Conservation (phyloP, 2,888 invertebrate species). For the Syrista parreyssii region DNA sequence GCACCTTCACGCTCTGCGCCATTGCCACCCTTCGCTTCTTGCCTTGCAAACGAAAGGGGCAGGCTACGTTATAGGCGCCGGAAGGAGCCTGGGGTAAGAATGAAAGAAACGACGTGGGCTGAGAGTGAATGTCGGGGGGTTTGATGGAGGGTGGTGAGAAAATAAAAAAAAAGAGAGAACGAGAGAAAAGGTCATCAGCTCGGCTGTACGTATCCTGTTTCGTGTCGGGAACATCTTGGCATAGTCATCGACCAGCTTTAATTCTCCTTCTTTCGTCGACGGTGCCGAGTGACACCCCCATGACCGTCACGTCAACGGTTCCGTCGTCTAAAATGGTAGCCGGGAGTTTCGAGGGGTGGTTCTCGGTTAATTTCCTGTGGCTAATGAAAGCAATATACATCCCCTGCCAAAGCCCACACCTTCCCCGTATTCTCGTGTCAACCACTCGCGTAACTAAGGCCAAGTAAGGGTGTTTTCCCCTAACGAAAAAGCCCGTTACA, state of each 20-base stretch:
- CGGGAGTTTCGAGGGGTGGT: conserved; percentile 29
- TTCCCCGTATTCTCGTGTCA: conserved; percentile 5
- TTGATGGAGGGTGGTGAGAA: not conserved
- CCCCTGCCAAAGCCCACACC: conserved; percentile 16
- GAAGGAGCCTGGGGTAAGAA: not conserved
- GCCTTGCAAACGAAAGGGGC: not conserved
- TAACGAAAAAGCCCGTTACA: conserved; percentile 2
- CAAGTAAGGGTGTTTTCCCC: not conserved
- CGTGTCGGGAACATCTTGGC: conserved; percentile 7
- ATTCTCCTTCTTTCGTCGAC: not conserved
- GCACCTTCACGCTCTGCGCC: not conserved
- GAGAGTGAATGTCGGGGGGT: not conserved
- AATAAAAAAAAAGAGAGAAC: not conserved
- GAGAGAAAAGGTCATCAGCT: not conserved
- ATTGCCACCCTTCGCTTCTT: not conserved
- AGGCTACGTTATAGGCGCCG: not conserved
- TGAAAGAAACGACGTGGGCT: not conserved
- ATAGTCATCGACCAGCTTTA: conserved; percentile 1
- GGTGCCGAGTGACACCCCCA: not conserved
- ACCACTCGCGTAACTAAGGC: not conserved
- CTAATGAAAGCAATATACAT: conserved; percentile 56
- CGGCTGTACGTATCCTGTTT: not conserved
- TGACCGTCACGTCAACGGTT: not conserved
- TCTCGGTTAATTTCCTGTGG: conserved; percentile 63
- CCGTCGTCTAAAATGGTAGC: conserved; percentile 3